Percentiles rank a stretch among this genome's conserved stretches.
Conservation (phyloP, 2,113 vertebrate species). For the Aegotheles bennettii region DNA sequence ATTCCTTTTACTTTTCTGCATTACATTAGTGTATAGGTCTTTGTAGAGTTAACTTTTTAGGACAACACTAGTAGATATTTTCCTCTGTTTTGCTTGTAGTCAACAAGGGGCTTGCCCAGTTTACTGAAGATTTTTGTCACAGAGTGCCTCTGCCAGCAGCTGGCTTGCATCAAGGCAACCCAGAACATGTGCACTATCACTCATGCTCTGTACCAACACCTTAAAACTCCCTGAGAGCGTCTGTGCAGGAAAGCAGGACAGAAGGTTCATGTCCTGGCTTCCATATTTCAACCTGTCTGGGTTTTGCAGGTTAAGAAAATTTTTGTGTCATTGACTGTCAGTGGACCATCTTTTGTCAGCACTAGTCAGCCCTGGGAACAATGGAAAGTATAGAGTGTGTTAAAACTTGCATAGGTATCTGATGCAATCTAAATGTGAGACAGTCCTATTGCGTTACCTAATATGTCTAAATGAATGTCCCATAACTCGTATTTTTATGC, state of each 20-base stretch:
- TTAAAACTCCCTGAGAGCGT: background rate
- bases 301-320: background rate
- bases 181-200: background rate
- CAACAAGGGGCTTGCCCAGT: background rate
- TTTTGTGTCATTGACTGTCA: background rate
- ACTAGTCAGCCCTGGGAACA: background rate
- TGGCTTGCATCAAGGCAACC: background rate
- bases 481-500: background rate
- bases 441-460: background rate
- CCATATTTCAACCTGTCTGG: background rate
- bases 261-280: background rate
- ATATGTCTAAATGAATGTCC: background rate
- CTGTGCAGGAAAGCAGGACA: background rate
- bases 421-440: constrained; percentile 24
- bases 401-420: constrained; percentile 23
- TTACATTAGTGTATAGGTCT: background rate
- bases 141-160: background rate
- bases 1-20: background rate
- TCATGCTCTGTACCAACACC: background rate
- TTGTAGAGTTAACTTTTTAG: background rate
- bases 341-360: background rate
- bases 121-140: background rate
- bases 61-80: background rate
- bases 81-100: background rate
- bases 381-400: background rate